Conservation (phyloP, 1,140 invertebrate genomes). For the Lasaia peninsularis region DNA sequence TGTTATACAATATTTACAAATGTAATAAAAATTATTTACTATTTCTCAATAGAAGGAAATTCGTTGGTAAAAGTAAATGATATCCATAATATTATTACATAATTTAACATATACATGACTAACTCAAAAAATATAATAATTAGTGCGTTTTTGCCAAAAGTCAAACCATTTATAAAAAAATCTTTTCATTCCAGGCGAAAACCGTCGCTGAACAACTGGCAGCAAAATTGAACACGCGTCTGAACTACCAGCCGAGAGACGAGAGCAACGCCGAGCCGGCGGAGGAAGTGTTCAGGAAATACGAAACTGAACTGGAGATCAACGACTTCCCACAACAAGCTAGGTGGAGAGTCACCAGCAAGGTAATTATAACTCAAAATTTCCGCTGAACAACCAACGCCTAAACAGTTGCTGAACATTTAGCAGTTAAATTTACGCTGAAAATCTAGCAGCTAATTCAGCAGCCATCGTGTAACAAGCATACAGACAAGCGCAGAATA, state of each 20-base stretch:
- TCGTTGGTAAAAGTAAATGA: no score
- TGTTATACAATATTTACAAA: no score
- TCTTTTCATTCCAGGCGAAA: conserved; percentile 81
- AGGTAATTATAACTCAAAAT: conserved; percentile 74
- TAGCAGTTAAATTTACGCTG: conserved; percentile 94
- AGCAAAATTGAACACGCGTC: conserved; percentile 96
- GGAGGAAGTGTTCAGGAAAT: conserved; percentile 90
- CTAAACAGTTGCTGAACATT: conserved; percentile 94
- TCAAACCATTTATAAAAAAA: no score
- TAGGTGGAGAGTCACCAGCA: conserved; percentile 98
- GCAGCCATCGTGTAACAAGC: no score
- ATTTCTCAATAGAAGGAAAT: no score
- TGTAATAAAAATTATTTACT: no score
- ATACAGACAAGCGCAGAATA: no score
- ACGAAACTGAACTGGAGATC: conserved; percentile 99
- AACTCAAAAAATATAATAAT: no score
- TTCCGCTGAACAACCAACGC: conserved; percentile 58
- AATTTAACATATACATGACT: no score
- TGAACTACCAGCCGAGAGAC: conserved; percentile 97
- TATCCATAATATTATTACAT: no score
- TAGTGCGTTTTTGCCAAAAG: no score
- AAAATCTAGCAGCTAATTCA: no score
- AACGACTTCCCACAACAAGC: conserved; percentile 99
- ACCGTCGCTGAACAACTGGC: conserved; percentile 96
- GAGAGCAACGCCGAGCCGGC: conserved; percentile 83